Evolutionary conservation across 2,113 vertebrate genomes (phyloP).

Genomic region (Spheniscus mendiculus): DNA sequence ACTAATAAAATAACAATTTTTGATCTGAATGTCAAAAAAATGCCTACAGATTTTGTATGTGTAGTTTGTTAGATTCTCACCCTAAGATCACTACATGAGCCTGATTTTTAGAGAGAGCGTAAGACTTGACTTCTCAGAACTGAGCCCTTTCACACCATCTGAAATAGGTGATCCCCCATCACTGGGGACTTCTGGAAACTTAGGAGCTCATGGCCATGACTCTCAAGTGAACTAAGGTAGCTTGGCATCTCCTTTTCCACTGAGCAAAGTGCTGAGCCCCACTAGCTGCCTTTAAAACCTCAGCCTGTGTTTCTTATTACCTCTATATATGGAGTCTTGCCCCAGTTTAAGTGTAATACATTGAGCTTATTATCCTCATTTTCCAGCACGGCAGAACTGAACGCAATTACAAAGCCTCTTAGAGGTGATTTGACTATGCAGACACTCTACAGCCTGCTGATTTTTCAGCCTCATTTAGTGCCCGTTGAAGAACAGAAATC

Average conservation of each 20-base stretch:
- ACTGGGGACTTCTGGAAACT: background rate
- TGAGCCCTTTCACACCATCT: background rate
- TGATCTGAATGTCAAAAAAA: background rate
- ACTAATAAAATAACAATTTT: background rate
- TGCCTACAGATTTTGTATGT: background rate
- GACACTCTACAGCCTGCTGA: constrained; percentile 16
- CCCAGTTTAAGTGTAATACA: background rate
- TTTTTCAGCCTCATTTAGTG: constrained; percentile 39
- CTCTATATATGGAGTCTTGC: background rate
- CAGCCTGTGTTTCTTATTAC: background rate
- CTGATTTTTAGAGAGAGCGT: background rate
- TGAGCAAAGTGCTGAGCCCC: background rate
- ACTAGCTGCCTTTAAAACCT: background rate
- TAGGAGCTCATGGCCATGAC: background rate
- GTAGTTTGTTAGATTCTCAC: background rate
- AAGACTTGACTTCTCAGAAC: background rate
- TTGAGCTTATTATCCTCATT: constrained; percentile 22
- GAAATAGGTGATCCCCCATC: background rate
- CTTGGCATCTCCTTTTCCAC: background rate
- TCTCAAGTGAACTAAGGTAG: background rate
- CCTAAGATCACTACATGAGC: background rate
- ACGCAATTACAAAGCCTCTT: constrained; percentile 33
- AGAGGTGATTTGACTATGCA: constrained; percentile 49
- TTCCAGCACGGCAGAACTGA: constrained; percentile 24
- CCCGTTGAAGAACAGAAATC: constrained; percentile 43